Evolutionary conservation across 1,140 invertebrate genomes (phyloP).

Genomic region (Drosophila triauraria): DNA sequence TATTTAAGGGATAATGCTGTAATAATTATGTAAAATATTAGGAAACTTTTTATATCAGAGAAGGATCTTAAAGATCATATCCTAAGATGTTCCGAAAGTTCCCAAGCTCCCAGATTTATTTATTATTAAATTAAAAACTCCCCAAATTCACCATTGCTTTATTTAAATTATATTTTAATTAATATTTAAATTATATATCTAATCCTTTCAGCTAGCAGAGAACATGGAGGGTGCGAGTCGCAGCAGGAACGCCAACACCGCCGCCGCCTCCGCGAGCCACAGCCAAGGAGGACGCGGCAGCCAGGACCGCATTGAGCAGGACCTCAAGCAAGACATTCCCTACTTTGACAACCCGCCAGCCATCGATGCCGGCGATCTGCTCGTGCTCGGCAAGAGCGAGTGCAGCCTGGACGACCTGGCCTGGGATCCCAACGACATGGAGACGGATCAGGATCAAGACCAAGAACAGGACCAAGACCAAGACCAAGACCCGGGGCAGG

Average conservation of each 20-base stretch:
- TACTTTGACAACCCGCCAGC: constrained; percentile 58
- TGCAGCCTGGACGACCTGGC: constrained; percentile 34
- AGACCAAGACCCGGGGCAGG: constrained; percentile 17
- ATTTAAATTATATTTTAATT: no score
- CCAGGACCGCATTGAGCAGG: constrained; percentile 55
- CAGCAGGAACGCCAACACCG: constrained; percentile 32
- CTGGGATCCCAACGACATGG: constrained; percentile 25
- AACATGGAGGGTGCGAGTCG: constrained; percentile 49
- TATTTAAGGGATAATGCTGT: no score
- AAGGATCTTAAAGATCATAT: no score
- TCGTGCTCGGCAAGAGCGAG: constrained; percentile 33
- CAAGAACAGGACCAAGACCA: constrained; percentile 4
- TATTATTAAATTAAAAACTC: no score
- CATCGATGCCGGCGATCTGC: constrained; percentile 19
- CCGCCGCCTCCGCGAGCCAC: constrained; percentile 25
- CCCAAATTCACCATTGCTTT: no score
- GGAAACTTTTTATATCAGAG: no score
- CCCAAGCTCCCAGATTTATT: no score
- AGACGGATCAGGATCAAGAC: constrained; percentile 18
- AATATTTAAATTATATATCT: no score
- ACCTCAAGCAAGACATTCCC: constrained; percentile 81
- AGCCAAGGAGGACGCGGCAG: constrained; percentile 24
- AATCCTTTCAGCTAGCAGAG: constrained; percentile 24
- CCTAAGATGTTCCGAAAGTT: no score
- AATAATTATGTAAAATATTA: no score